A percentile compares a stretch with the other conserved stretches of the same genome.
phyloP scores from a whole-genome alignment of 2,113 vertebrate genomes.

The Dipodomys ordii region DNA sequence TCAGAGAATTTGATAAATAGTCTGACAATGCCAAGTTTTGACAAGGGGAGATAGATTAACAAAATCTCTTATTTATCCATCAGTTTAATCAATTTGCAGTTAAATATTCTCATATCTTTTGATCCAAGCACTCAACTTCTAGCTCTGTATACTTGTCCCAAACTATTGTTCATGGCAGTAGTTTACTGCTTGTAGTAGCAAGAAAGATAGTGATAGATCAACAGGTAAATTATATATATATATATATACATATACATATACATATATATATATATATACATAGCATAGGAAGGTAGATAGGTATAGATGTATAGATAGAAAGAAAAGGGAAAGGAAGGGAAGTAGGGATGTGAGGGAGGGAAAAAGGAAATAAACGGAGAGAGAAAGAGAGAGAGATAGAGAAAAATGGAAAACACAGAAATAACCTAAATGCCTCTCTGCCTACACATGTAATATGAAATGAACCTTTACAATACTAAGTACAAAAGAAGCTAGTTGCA shows the following conservation, averaged over 20 bases:
- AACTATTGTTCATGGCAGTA: background rate
- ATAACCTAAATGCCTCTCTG: background rate
- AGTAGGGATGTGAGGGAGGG: no score
- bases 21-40: constrained; percentile 14
- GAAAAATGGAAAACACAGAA: background rate
- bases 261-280: no score
- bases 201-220: background rate
- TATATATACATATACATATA: no score
- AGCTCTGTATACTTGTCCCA: background rate
- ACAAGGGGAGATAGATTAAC: constrained; percentile 4
- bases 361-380: no score
- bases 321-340: no score
- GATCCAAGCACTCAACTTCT: background rate
- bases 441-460: background rate
- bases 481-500: background rate
- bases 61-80: background rate
- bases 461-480: background rate
- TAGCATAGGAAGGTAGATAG: no score
- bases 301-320: no score
- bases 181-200: constrained; percentile 31
- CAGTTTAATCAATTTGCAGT: background rate
- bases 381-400: background rate
- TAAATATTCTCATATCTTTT: constrained; percentile 27
- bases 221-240: no score
- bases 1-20: background rate